Base-by-base conservation (phyloP, 2,888 invertebrate genomes). In the Lamellibrachia satsuma region DNA sequence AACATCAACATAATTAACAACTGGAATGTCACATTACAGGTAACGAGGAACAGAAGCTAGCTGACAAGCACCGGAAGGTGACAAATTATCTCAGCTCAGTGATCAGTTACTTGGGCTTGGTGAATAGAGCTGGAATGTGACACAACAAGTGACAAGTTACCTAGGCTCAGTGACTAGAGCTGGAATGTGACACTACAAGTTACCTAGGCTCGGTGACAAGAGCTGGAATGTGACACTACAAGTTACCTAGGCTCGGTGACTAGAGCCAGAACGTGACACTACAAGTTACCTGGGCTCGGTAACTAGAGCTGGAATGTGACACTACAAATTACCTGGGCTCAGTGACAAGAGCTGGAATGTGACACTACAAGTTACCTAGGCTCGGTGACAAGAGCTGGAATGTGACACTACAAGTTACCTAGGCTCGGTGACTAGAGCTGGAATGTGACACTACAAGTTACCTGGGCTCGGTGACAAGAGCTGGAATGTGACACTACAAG, bases 381-480 rank as follows among this genome's bases (percentile, higher is more conserved):
- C 15, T 3, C 39, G 39, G 39, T 39, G 39, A 39, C 39, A 1
- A 39, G 39, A 39, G 39, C 39, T 39, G 22, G 22, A 22, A 51
- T n/a, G 6, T 90, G 9, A 55, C 22, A 7, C 52, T 57, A 90
- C 52, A 27, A 93, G 94, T 94, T 93, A 96, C 95, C 94, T 95
- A 75, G 96, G 96, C 75, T 95, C 94, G n/a, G 94, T 97, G 96
- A 98, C 98, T 94, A 99, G 97, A 95, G 98, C 98, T 94, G 99
- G 99, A 95, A 99, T 98, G 97, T 99, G 98, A 97, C 99, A 99
- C 97, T 98, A 98, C 96, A 98, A 98, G 97, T 99, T 39, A 39
- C 39, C 39, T 39, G 39, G 1, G 39, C 39, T 39, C 39, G 39
- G 39, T 39, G 39, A 60, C 60, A 3, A 15, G 11, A 6, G 22